Base-by-base conservation (phyloP, 2,888 invertebrate genomes). In the Carterocephalus palaemon region DNA sequence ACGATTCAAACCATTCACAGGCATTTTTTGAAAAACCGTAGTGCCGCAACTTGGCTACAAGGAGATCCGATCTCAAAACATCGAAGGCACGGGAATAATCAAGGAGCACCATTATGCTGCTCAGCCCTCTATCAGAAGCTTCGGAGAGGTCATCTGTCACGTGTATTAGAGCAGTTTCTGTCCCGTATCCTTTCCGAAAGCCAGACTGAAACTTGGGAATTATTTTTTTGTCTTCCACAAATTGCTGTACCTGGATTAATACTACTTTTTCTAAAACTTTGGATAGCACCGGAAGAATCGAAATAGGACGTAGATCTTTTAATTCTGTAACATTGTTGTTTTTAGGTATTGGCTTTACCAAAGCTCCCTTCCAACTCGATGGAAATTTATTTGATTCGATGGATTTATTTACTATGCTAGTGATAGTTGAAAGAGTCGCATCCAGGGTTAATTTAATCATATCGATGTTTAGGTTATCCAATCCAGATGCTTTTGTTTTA, bases 271-370 rank as follows among this genome's bases (percentile, higher is more conserved):
- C 49, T 10, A 39, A 13, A n/a, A 49, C 19, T 39, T 49, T 49
- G 2, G 49, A 42, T 2, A n/a, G n/a, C n/a, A n/a, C n/a, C n/a
- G n/a, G n/a, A n/a, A n/a, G n/a, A n/a, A n/a, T n/a, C n/a, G n/a
- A n/a, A n/a, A n/a, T n/a, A n/a, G n/a, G n/a, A n/a, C n/a, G n/a
- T n/a, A n/a, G n/a, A 45, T 65, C 58, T 4, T 43, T 46, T 3
- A 48, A n/a, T 12, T 20, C 20, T 2, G 8, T 34, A 0, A 54
- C 51, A 7, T 41, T 19, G 9, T 24, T 46, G 9, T 24, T 46
- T 46, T 65, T 65, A 0, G 57, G 57, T 0, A 62, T 28, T 0
- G 60, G 60, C 5, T 22, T 34, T 2, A 64, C 37, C 2, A 58
- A 2, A 0, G 61, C 57, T 4, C 16, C 29, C 40, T 60, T 62